These are phyloP conservation scores for Lophotriccus pileatus DNA, from an alignment of 2,797 vertebrate genomes.

Conservation along the genomic window DNA sequence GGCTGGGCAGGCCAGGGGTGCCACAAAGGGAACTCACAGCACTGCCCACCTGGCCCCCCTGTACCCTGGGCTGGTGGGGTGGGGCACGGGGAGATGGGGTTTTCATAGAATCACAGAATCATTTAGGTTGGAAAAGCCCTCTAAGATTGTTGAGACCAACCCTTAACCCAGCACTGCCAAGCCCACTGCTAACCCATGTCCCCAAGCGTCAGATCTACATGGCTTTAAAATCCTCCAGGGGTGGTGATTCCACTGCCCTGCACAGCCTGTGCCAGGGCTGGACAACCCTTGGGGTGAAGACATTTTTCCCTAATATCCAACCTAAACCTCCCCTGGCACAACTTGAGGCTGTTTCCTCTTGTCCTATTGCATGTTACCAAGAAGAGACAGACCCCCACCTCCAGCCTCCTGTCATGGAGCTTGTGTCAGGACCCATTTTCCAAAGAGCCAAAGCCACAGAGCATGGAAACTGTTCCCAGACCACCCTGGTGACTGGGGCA, in stretches of 20 bases:
- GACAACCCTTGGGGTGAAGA: neutral
- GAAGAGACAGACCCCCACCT: neutral
- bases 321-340: neutral
- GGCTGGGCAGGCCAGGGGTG: neutral
- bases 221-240: neutral
- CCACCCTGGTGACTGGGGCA: rapidly evolving
- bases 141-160: neutral
- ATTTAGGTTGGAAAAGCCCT: neutral
- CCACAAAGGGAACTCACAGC: neutral
- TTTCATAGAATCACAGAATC: neutral
- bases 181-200: no score
- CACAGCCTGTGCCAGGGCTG: neutral
- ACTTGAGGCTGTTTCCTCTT: neutral
- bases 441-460: neutral
- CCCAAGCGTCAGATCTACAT: neutral
- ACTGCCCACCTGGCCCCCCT: rapidly evolving
- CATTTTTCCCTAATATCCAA: neutral
- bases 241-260: neutral
- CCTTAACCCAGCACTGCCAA: neutral
- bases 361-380: neutral
- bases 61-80: neutral
- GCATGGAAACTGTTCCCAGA: neutral
- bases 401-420: neutral
- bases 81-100: neutral
- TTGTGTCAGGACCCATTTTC: neutral